Base-by-base conservation (phyloP, 1,140 invertebrate species). In the Alviniconcha marisindica region DNA sequence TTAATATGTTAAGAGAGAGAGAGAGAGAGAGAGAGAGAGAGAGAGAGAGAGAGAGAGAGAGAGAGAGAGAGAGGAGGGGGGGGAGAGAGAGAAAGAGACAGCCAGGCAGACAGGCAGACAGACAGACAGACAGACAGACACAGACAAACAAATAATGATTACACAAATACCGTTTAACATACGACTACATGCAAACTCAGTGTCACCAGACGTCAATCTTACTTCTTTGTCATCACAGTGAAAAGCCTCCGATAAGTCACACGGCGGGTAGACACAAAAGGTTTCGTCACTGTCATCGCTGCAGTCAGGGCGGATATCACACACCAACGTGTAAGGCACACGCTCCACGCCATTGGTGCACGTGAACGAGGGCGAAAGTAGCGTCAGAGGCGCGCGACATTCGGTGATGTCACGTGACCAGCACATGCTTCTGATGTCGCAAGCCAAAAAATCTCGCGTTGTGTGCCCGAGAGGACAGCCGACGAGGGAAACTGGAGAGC, bases 251-350 rank as follows among this genome's bases (percentile, higher is more conserved):
- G 18, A 14, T 0, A 28, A 12, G 14, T 33, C 42, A 4, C 76
- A 77, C 2, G 76, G 24, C 12, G 31, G 76, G 44, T 54, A 77
- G 2, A 33, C n/a, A 31, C 76, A 77, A 44, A 77, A 77, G n/a
- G 2, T 54, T 31, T 77, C 76, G 18, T 77, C 76, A 77, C 76
- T 77, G 76, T 3, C 44, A 31, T 77, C 76, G 40, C 28, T 48
- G 48, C 76, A 77, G 48, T 77, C 42, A 4, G 18, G 12, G 5
- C 76, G 40, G 33, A 54, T 42, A 54, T 77, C 44, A 54, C 76
- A 77, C 10, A 77, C 76, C 28, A 77, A 2, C 28, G 76, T 77
- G 44, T 77, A 77, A 2, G 76, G 42, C 31, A 77, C 76, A 18
- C 18, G n/a, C 76, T 77, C 24, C 12, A 51, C 18, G 3, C 18